A percentile compares a stretch with the other conserved stretches of the same genome.
These are phyloP conservation scores for Drosophila fuyamai DNA, from an alignment of 1,140 invertebrate species.

Conservation along the genomic window DNA sequence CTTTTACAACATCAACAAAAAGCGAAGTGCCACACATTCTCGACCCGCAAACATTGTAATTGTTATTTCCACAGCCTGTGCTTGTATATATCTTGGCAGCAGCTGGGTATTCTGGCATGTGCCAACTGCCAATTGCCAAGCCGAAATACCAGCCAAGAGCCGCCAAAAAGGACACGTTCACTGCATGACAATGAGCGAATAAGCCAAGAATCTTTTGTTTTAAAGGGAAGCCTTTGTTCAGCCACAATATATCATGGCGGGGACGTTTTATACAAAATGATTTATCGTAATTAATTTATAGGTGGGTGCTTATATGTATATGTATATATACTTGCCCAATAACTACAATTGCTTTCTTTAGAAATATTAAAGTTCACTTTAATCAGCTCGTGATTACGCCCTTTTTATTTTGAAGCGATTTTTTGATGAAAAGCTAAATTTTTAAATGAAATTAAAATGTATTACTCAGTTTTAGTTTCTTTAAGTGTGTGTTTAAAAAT, in stretches of 20 bases:
- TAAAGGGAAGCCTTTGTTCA: background rate
- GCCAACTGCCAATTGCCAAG: conserved; percentile 22
- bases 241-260: background rate
- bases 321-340: too few relatives aligned
- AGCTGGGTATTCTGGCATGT: conserved; percentile 28
- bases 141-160: conserved; percentile 21
- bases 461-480: too few relatives aligned
- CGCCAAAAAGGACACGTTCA: conserved; percentile 21
- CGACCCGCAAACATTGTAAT: conserved; percentile 24
- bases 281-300: background rate
- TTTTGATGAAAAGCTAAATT: too few relatives aligned
- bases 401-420: too few relatives aligned
- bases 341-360: too few relatives aligned
- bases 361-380: too few relatives aligned
- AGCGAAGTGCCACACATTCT: conserved; percentile 3
- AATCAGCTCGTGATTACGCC: too few relatives aligned
- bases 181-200: conserved; percentile 51
- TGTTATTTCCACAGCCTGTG: conserved; percentile 8
- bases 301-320: too few relatives aligned
- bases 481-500: too few relatives aligned
- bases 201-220: background rate
- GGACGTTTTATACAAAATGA: background rate
- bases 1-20: background rate
- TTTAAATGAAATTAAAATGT: too few relatives aligned
- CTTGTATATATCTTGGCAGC: conserved; percentile 16